A percentile compares a stretch with the other conserved stretches of the same genome.
phyloP scores from a whole-genome alignment of 2,888 invertebrate species.

The Epistrophe grossulariae region DNA sequence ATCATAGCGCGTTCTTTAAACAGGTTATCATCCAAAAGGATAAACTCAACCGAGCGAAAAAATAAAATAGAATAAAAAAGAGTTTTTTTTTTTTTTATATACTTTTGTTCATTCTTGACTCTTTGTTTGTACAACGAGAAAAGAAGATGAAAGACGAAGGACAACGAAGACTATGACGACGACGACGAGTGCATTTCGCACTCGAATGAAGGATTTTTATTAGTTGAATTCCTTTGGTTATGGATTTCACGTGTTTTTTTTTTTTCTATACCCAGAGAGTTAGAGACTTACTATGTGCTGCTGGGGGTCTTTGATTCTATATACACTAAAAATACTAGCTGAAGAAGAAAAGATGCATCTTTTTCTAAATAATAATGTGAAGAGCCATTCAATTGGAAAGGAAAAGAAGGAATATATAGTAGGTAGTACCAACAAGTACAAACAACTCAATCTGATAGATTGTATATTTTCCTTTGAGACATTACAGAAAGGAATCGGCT shows the following conservation, averaged over 20 bases:
- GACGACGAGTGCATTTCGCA: slow-evolving; percentile 80
- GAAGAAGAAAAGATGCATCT: slow-evolving; percentile 42
- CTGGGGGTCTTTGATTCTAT: slow-evolving; percentile 27
- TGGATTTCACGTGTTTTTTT: slow-evolving; percentile 19
- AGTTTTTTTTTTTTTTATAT: slow-evolving; percentile 1
- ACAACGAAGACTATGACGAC: not conserved
- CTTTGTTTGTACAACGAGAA: slow-evolving; percentile 64
- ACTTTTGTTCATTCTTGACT: slow-evolving; percentile 13
- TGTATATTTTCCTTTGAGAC: slow-evolving; percentile 37
- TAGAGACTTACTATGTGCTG: not conserved
- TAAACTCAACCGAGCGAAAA: slow-evolving; percentile 42
- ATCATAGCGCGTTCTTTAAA: slow-evolving; percentile 51
- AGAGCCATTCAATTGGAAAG: slow-evolving; percentile 70
- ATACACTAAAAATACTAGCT: not conserved
- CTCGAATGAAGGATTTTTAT: slow-evolving; percentile 84
- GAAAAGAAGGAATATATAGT: slow-evolving; percentile 54
- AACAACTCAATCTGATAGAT: slow-evolving; percentile 52
- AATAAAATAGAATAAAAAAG: slow-evolving; percentile 37
- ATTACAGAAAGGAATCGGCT: slow-evolving; percentile 2
- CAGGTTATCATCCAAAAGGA: slow-evolving; percentile 64
- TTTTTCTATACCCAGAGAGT: not conserved
- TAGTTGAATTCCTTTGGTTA: slow-evolving; percentile 83
- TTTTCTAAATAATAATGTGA: slow-evolving; percentile 58
- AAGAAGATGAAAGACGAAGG: slow-evolving; percentile 31
- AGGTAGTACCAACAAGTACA: slow-evolving; percentile 8